Base-by-base conservation (phyloP, 2,888 invertebrate genomes). In the Caenorhabditis plicata region DNA sequence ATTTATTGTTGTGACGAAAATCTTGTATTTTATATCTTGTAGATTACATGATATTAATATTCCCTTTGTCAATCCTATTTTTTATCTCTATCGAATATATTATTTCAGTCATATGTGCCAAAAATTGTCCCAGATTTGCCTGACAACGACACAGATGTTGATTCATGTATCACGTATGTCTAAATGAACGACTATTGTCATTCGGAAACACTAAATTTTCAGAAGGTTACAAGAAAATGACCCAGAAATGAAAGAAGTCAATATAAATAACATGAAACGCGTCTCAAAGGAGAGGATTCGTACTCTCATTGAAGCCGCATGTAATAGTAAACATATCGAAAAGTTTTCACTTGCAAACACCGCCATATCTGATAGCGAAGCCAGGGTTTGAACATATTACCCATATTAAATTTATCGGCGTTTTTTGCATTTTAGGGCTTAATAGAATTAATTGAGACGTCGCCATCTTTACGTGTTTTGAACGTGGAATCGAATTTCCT, bases 261-360 rank as follows among this genome's bases (percentile, higher is more conserved):
- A 99, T 85, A 91, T 94, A 87, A 99, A 99, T 86, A 99, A 99
- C 85, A 96, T 99, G 85, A 94, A 92, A 88, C 92, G 92, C 85
- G 90, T 98, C 26, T 68, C 68, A 23, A 68, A 68, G 60, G 94
- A 96, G 84, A 90, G 92, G 83, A 90, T 95, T 83, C 88, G 89
- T 77, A 88, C 88, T 82, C 85, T 98, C 58, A 91, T 92, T 84
- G 88, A 89, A 41, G 69, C 89, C 47, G 84, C 98, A 78, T 89
- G 89, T 81, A 86, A 86, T 68, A 98, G 95, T 85, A 91, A 92
- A 50, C 88, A 91, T 82, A 86, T 98, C 79, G 91, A 93, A 84
- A 89, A 89, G 53, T 85, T 98, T 64, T 90, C 89, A 75, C 87
- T 98, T 82, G 90, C 93, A 74, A 96, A 96, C 85, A 92, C 92